Percentiles rank a stretch among this genome's conserved stretches.
phyloP scores from a whole-genome alignment of 1,140 invertebrate genomes.

The Periplaneta americana region DNA sequence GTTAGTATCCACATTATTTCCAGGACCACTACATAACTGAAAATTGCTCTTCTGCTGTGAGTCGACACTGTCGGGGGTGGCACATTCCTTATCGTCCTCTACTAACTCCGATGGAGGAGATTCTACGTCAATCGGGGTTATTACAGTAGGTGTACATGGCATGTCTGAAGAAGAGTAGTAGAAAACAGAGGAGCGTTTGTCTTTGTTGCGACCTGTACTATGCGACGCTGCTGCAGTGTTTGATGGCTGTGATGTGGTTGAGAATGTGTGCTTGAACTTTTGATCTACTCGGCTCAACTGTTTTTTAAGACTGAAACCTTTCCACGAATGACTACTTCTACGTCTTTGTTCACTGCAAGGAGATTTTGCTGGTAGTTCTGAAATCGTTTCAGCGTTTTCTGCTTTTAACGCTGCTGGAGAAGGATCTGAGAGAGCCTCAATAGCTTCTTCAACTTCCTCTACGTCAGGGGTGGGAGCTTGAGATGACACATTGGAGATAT shows the following conservation, averaged over 20 bases:
- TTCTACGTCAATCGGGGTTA: background rate
- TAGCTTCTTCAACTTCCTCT: slow-evolving; percentile 4
- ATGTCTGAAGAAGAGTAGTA: slow-evolving; percentile 6
- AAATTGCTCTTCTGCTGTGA: background rate
- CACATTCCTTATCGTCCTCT: background rate
- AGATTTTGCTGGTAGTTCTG: slow-evolving; percentile 5
- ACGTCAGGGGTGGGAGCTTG: background rate
- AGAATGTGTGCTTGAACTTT: slow-evolving; percentile 13
- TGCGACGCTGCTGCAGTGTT: background rate
- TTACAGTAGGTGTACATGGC: background rate
- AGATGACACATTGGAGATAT: background rate
- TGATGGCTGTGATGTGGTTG: background rate
- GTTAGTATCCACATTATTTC: background rate
- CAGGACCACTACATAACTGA: background rate
- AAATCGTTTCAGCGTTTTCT: background rate
- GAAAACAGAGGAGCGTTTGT: slow-evolving; percentile 10
- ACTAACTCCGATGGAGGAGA: background rate
- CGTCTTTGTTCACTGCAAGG: background rate
- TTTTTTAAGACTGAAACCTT: slow-evolving; percentile 68
- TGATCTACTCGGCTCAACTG: slow-evolving; percentile 63
- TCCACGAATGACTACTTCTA: slow-evolving; percentile 31
- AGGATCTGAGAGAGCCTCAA: background rate
- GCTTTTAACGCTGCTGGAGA: background rate
- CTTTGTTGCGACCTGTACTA: background rate
- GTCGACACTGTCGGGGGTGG: background rate